These are phyloP conservation scores for Thymelicus acteon DNA, from an alignment of 2,888 invertebrate genomes.

Conservation along the genomic window DNA sequence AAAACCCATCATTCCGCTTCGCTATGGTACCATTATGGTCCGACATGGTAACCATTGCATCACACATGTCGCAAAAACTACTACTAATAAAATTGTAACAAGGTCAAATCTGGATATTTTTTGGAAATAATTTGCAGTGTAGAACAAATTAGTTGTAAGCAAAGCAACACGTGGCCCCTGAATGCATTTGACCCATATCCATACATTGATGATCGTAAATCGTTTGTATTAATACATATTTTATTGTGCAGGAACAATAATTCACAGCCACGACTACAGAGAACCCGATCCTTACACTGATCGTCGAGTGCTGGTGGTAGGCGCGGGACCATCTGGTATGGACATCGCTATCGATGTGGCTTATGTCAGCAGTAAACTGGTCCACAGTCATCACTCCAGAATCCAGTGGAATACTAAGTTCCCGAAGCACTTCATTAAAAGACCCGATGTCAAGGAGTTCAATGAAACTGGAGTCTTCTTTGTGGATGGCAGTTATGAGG, in stretches of 20 bases:
- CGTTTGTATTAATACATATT: not conserved
- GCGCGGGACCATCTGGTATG: slow-evolving; percentile 90
- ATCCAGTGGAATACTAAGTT: slow-evolving; percentile 68
- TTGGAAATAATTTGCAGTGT: too few relatives aligned
- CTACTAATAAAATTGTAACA: too few relatives aligned
- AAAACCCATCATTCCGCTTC: too few relatives aligned
- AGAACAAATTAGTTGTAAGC: too few relatives aligned
- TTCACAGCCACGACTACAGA: slow-evolving; percentile 91
- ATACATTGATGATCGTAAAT: too few relatives aligned
- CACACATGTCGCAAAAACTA: too few relatives aligned
- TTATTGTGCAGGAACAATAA: slow-evolving; percentile 76
- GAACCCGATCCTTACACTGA: slow-evolving; percentile 84
- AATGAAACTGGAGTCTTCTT: slow-evolving; percentile 83
- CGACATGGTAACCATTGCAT: too few relatives aligned
- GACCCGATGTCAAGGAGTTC: slow-evolving; percentile 80
- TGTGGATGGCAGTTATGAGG: slow-evolving; percentile 84
- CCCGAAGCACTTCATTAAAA: slow-evolving; percentile 77
- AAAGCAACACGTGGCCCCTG: too few relatives aligned
- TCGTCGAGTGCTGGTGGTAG: slow-evolving; percentile 87
- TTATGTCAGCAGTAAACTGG: slow-evolving; percentile 65
- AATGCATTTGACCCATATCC: too few relatives aligned
- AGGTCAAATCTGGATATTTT: too few relatives aligned
- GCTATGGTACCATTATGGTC: too few relatives aligned
- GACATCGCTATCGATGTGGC: slow-evolving; percentile 88
- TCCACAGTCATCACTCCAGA: slow-evolving; percentile 81